Conservation (phyloP, 2,797 vertebrate genomes). For the Epinephelus coioides region DNA sequence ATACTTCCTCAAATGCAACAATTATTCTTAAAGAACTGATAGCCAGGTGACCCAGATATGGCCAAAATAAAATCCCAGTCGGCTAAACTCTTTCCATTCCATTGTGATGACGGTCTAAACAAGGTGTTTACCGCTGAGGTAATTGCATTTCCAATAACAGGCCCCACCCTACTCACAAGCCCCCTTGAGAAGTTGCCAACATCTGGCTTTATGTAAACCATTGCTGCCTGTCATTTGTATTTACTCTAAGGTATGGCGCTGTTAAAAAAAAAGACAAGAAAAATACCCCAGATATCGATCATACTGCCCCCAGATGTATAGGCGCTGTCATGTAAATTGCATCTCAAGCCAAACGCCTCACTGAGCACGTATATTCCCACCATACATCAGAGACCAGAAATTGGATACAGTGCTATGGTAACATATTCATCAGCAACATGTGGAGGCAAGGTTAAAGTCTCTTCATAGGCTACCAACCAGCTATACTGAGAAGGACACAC, state of each 20-base stretch:
- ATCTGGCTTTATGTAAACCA: conserved; percentile 62
- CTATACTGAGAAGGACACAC: conserved; percentile 69
- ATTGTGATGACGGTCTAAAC: conserved; percentile 23
- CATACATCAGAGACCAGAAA: conserved; percentile 74
- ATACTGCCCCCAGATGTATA: conserved; percentile 60
- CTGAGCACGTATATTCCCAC: conserved; percentile 62
- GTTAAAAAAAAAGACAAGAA: conserved; percentile 24
- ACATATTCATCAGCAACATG: conserved; percentile 75
- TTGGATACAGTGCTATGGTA: conserved; percentile 59
- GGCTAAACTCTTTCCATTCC: conserved; percentile 26
- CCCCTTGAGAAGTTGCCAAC: conserved; percentile 46
- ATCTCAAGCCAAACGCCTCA: conserved; percentile 67
- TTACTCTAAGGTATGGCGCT: conserved; percentile 51
- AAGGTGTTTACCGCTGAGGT: conserved; percentile 53
- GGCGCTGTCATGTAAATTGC: conserved; percentile 71
- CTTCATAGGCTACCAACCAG: conserved; percentile 40
- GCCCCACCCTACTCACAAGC: conserved; percentile 25
- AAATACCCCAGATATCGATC: conserved; percentile 63
- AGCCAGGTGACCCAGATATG: background rate
- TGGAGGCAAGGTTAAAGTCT: conserved; percentile 69
- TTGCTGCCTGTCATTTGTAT: conserved; percentile 57
- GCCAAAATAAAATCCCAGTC: conserved; percentile 3
- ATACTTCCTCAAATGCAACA: background rate
- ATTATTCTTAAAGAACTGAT: background rate
- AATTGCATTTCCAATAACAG: conserved; percentile 50